These are phyloP conservation scores for Caenorhabditis wallacei DNA, from an alignment of 2,888 invertebrate species.

Conservation along the genomic window DNA sequence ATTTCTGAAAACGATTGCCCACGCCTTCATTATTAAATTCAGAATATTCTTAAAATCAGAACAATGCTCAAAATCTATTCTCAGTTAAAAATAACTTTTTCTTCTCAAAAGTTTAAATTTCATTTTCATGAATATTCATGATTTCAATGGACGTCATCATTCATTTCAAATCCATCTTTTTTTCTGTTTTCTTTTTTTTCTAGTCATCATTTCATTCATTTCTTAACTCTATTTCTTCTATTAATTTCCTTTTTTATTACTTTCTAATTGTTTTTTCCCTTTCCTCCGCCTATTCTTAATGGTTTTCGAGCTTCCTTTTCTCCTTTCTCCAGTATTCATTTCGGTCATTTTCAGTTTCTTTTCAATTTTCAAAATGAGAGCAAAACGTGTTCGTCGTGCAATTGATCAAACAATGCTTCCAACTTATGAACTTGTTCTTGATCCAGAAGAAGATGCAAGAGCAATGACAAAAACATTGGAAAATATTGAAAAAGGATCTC, in stretches of 20 bases:
- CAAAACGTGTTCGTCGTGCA: conserved; percentile 45
- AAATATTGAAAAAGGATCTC: conserved; percentile 59
- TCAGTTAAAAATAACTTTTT: conserved; percentile 4
- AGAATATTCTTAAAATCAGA: too few relatives aligned
- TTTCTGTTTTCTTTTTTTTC: conserved; percentile 1
- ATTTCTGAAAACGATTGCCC: too few relatives aligned
- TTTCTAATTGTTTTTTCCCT: conserved; percentile 8
- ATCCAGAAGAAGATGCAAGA: conserved; percentile 55
- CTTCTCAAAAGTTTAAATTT: conserved; percentile 5
- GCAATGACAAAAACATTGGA: conserved; percentile 53
- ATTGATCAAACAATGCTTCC: conserved; percentile 38
- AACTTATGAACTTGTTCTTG: conserved; percentile 53
- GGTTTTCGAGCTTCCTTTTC: not conserved
- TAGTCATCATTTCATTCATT: conserved; percentile 13
- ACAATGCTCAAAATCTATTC: not conserved
- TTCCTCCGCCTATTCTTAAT: not conserved
- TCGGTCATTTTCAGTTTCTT: not conserved
- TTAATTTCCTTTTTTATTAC: not conserved
- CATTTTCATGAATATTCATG: conserved; percentile 43
- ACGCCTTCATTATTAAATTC: too few relatives aligned
- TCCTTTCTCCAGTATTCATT: not conserved
- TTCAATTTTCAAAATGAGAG: conserved; percentile 42
- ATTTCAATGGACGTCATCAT: conserved; percentile 27
- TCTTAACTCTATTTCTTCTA: conserved; percentile 5
- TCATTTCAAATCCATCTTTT: not conserved